phyloP scores from a whole-genome alignment of 2,888 invertebrate genomes.

The Hartigia nigra region DNA sequence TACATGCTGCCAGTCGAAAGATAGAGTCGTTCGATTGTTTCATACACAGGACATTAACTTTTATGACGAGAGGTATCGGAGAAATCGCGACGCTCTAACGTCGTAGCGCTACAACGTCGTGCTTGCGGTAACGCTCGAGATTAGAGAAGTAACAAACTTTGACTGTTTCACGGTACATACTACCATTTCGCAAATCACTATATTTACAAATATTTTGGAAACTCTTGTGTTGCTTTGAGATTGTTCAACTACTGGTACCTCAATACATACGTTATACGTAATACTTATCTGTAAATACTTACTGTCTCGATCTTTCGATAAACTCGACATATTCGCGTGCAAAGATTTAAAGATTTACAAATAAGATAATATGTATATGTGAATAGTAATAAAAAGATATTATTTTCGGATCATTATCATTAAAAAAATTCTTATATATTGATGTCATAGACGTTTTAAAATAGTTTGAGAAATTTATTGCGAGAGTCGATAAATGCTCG shows the following conservation, averaged over 20 bases:
- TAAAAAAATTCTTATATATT: background rate
- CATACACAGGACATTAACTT: constrained; percentile 48
- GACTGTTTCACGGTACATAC: background rate
- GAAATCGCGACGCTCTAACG: constrained; percentile 32
- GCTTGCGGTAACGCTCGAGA: background rate
- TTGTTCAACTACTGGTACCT: background rate
- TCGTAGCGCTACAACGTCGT: background rate
- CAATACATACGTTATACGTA: background rate
- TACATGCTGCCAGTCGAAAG: background rate
- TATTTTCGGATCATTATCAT: too few relatives aligned
- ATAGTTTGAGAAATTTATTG: background rate
- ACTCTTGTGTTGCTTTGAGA: background rate
- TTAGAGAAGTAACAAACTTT: background rate
- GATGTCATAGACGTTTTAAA: background rate
- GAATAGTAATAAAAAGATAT: too few relatives aligned
- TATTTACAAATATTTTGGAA: background rate
- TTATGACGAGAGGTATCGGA: constrained; percentile 45
- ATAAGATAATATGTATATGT: too few relatives aligned
- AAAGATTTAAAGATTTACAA: too few relatives aligned
- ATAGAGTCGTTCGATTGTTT: constrained; percentile 40
- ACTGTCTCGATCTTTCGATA: too few relatives aligned
- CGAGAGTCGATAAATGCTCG: background rate
- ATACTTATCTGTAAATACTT: too few relatives aligned
- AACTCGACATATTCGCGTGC: too few relatives aligned
- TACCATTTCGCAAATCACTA: background rate